Base-by-base conservation (phyloP, 2,797 vertebrate species). In the Chiloscyllium punctatum region DNA sequence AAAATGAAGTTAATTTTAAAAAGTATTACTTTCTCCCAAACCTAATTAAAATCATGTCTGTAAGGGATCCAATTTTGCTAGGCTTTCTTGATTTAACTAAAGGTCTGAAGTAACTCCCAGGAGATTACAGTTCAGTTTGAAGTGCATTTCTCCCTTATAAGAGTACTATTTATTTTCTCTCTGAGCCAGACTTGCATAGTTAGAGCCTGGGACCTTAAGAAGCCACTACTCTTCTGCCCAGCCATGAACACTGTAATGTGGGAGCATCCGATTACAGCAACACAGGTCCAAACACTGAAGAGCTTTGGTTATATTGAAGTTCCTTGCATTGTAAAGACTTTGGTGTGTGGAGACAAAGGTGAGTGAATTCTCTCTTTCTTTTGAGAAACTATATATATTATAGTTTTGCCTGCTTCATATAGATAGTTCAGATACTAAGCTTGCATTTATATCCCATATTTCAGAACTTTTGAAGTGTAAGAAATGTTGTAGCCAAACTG, bases 231-330 rank as follows among this genome's bases (percentile, higher is more conserved):
- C 94, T 99, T 99, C 98, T 99, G 99, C 96, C 98, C 99, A 0
- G 99, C 99, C 71, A 99, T 99, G 99, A 99, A 99, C 97, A 99
- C 99, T 0, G 98, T 98, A 94, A 99, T 99, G 99, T 99, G 99
- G 99, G 97, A 98, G 79, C 99, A 99, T 97, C 99, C 99, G 25
- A 97, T 99, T 96, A 99, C 99, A 0, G 97, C 97, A 6, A 98
- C 96, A 96, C 99, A 99, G 77, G 97, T 99, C 96, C 97, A 97
- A 96, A 98, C 96, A 92, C 98, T 99, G 27, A 98, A 97, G 96
- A 97, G 96, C 96, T 99, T 99, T 77, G 99, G 99, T 96, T 99
- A 99, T 77, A 94, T 96, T 0, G 99, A 99, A 97, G 97, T 99
- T 96, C 98, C 99, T 82, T 99, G 99, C 66, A 97, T 99, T 96